Percentiles rank a stretch among this genome's conserved stretches.
Conservation (phyloP, 2,113 vertebrate species). For the Lota lota region DNA sequence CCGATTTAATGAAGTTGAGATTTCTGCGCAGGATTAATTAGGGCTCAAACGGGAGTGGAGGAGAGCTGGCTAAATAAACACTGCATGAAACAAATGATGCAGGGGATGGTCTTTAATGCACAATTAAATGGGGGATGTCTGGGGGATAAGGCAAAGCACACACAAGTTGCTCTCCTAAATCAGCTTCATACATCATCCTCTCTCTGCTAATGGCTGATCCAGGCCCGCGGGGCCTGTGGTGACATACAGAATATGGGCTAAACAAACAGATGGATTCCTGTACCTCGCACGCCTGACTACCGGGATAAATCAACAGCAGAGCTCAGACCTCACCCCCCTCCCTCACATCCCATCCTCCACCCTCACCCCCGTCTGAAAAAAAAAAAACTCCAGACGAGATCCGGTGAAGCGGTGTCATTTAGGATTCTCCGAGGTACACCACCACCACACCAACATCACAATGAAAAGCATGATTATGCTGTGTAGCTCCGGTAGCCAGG, state of each 20-base stretch:
- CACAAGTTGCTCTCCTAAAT: constrained; percentile 77
- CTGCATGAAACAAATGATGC: constrained; percentile 82
- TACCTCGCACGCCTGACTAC: constrained; percentile 41
- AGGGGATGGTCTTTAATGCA: constrained; percentile 84
- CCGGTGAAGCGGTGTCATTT: too few relatives aligned
- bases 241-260: constrained; percentile 57
- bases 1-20: constrained; percentile 85
- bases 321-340: too few relatives aligned
- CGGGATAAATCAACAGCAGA: background rate
- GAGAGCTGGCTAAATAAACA: constrained; percentile 77
- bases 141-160: constrained; percentile 77
- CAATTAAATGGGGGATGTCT: constrained; percentile 84
- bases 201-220: constrained; percentile 79
- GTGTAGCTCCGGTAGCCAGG: background rate
- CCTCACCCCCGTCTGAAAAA: too few relatives aligned
- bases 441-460: background rate
- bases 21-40: constrained; percentile 83
- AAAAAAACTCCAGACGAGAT: too few relatives aligned
- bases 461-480: constrained; percentile 7
- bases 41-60: constrained; percentile 69
- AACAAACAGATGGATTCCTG: constrained; percentile 41
- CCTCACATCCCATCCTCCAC: too few relatives aligned
- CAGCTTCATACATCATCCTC: constrained; percentile 78
- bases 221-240: constrained; percentile 51
- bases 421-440: too few relatives aligned